A percentile compares a stretch with the other conserved stretches of the same genome.
These are phyloP conservation scores for Teleopsis dalmanni DNA, from an alignment of 1,140 invertebrate genomes.

Conservation along the genomic window DNA sequence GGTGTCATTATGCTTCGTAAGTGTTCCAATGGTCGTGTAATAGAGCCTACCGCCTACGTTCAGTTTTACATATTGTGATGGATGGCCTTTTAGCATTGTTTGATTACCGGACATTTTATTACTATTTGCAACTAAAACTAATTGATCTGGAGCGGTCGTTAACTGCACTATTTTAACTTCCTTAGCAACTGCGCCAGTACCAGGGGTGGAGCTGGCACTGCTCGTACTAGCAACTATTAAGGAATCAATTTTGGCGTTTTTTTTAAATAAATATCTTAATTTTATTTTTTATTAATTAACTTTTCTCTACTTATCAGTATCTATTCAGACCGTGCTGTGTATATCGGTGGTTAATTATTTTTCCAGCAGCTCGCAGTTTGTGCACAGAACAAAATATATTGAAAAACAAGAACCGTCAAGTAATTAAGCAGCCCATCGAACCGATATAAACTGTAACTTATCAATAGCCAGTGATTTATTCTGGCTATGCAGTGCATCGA, in stretches of 20 bases:
- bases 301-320: too few species aligned
- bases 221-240: slow-evolving; percentile 5
- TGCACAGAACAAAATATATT: too few species aligned
- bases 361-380: too few species aligned
- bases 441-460: too few species aligned
- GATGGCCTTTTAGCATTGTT: slow-evolving; percentile 73
- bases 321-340: too few species aligned
- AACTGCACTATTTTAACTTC: too few species aligned
- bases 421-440: too few species aligned
- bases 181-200: slow-evolving; percentile 14
- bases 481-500: too few species aligned
- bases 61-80: slow-evolving; percentile 88
- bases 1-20: slow-evolving; percentile 96
- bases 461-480: too few species aligned
- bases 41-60: slow-evolving; percentile 89
- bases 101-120: slow-evolving; percentile 61
- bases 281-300: not conserved
- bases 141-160: slow-evolving; percentile 7
- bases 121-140: slow-evolving; percentile 11
- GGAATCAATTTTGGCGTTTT: slow-evolving; percentile 29
- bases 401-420: too few species aligned
- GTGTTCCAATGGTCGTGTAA: slow-evolving; percentile 91
- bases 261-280: not conserved
- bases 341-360: too few species aligned
- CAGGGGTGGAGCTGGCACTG: slow-evolving; percentile 23